Conservation (phyloP, 2,113 vertebrate species). For the Okapia johnstoni region DNA sequence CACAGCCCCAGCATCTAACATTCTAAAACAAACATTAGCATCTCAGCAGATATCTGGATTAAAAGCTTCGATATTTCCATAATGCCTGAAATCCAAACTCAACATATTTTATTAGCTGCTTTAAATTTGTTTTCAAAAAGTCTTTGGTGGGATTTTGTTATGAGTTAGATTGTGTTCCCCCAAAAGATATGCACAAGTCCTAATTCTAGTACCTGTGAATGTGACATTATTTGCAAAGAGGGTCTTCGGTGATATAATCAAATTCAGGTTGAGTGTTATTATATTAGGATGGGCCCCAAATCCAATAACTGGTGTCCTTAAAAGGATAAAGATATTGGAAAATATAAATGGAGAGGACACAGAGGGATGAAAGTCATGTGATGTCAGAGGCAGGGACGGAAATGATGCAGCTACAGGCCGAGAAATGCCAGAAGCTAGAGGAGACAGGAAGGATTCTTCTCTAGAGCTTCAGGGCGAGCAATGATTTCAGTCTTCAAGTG, state of each 20-base stretch:
- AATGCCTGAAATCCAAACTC: background rate
- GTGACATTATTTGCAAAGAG: background rate
- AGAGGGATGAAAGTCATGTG: background rate
- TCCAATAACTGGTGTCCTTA: background rate
- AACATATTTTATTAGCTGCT: background rate
- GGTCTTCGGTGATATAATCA: background rate
- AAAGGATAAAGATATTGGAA: background rate
- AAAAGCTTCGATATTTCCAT: background rate
- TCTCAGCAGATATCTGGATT: background rate
- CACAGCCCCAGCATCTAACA: background rate
- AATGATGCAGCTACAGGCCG: background rate
- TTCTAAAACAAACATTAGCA: background rate
- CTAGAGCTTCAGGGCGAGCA: background rate
- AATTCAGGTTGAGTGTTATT: background rate
- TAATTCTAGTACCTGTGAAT: background rate
- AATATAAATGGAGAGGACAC: background rate
- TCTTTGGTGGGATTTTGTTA: background rate
- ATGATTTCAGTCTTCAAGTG: background rate
- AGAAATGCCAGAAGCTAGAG: background rate
- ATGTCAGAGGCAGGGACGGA: background rate
- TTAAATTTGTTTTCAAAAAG: background rate
- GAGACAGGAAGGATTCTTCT: background rate
- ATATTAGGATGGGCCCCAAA: background rate
- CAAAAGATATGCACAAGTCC: background rate
- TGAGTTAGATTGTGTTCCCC: background rate